Base-by-base conservation (phyloP, 2,888 invertebrate species). In the Gisinianus flammeolus region DNA sequence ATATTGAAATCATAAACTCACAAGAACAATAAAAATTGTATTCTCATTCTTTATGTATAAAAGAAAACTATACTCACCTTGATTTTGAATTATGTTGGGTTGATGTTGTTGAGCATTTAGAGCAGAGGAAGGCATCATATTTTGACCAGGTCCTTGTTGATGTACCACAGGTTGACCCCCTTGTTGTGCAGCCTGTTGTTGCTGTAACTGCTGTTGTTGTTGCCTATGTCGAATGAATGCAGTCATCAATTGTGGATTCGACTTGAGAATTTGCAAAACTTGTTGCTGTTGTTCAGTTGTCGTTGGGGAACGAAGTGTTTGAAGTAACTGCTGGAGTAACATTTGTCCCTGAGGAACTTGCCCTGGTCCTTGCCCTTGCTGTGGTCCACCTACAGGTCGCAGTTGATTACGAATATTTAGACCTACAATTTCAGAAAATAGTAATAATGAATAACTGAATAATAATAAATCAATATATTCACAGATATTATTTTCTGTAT, bases 231-330 rank as follows among this genome's bases (percentile, higher is more conserved):
- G 95, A 83, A 97, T 94, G 86, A 96, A 96, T 76, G 96, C 95
- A 77, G 96, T 95, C 95, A 97, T 97, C 68, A 98, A 90, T 85
- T 94, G 95, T 58, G 97, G 97, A 88, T 97, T 96, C 82, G 94
- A 93, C 88, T 96, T 96, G 82, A 97, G 91, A 86, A 97, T 95
- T 86, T 93, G 92, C 81, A 97, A 89, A 80, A 95, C 92, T 88
- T 94, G 93, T 86, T 93, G 93, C 86, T 97, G 97, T 86, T 97
- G 97, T 86, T 97, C 95, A 83, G 93, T 94, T 70, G 94, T 93
- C 85, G 93, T 93, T 74, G 97, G 96, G 85, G 94, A 94, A 85
- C 94, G 92, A 74, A 98, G 90, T 79, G 96, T 96, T 85, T 93
- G 92, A 91, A 97, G 93, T 28, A 98, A 91, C 87, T 95, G 93